phyloP scores from a whole-genome alignment of 2,113 vertebrate genomes.

The Emydura subglobosa region DNA sequence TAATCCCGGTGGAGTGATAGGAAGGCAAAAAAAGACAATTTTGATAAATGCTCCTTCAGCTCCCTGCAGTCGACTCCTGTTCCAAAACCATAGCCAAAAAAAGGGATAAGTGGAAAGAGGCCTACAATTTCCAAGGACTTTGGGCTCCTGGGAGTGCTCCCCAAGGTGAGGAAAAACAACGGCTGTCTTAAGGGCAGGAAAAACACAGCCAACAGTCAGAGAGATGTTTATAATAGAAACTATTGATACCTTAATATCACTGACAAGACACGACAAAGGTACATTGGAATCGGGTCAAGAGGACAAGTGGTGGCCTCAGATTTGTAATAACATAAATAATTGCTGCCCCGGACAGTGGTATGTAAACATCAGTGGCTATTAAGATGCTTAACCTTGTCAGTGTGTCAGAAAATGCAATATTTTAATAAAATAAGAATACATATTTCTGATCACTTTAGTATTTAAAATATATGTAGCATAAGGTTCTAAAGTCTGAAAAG shows the following conservation, averaged over 20 bases:
- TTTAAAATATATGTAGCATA: not conserved
- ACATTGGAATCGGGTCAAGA: slow-evolving; percentile 43
- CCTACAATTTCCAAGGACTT: not conserved
- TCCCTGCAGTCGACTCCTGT: not conserved
- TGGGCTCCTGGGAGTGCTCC: not conserved
- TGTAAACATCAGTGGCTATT: slow-evolving; percentile 1
- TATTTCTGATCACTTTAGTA: not conserved
- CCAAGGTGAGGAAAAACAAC: slow-evolving; percentile 24
- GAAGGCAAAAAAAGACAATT: not conserved
- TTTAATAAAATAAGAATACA: not conserved
- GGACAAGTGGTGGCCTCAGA: not conserved
- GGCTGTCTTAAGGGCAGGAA: slow-evolving; percentile 17
- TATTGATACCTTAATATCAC: not conserved
- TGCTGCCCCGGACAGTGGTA: not conserved
- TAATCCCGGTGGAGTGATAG: not conserved
- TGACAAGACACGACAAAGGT: slow-evolving; percentile 20
- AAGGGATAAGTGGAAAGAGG: not conserved
- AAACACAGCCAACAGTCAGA: slow-evolving; percentile 13
- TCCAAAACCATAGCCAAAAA: not conserved
- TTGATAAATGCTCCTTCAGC: not conserved
- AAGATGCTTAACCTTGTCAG: not conserved
- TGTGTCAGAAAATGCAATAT: not conserved
- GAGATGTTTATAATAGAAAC: slow-evolving; percentile 7
- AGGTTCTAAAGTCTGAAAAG: not conserved
- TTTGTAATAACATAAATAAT: slow-evolving; percentile 5